phyloP scores from a whole-genome alignment of 2,113 vertebrate genomes.

The Oostethus manadensis region DNA sequence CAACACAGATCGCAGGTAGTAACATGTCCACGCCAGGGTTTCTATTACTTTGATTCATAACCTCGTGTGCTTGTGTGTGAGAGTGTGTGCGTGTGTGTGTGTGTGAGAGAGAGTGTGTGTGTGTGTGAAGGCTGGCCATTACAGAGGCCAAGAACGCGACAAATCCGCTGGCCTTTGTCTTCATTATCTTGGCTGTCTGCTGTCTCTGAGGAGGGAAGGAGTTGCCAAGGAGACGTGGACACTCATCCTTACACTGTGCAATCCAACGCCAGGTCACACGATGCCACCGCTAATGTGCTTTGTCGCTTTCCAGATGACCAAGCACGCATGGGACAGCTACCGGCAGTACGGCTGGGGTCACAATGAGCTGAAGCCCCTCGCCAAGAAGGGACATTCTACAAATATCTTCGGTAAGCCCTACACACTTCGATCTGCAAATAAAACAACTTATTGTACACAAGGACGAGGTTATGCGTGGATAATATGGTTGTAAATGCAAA shows the following conservation, averaged over 20 bases:
- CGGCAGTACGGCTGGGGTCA: conserved; percentile 95
- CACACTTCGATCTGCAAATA: conserved; percentile 4
- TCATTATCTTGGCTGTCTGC: conserved; percentile 43
- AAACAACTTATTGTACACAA: not conserved
- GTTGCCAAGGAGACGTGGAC: conserved; percentile 11
- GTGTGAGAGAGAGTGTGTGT: too few species aligned
- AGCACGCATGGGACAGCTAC: conserved; percentile 98
- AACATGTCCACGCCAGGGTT: conserved; percentile 36
- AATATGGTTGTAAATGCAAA: conserved; percentile 5
- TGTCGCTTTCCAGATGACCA: conserved; percentile 86
- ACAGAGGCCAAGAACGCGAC: conserved; percentile 52
- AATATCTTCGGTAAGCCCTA: conserved; percentile 94
- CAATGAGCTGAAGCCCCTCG: conserved; percentile 96
- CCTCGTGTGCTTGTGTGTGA: too few species aligned
- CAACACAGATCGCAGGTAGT: conserved; percentile 34
- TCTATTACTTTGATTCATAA: conserved; percentile 52
- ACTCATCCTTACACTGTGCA: conserved; percentile 6
- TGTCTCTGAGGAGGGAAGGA: conserved; percentile 27
- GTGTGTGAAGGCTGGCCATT: conserved; percentile 29
- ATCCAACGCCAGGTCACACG: too few species aligned
- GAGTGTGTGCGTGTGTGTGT: too few species aligned
- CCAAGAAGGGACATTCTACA: conserved; percentile 97
- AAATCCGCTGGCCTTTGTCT: conserved; percentile 45
- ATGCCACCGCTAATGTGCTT: not conserved
- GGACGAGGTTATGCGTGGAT: conserved; percentile 27